Base-by-base conservation (phyloP, 2,113 vertebrate genomes). In the Notothenia coriiceps region DNA sequence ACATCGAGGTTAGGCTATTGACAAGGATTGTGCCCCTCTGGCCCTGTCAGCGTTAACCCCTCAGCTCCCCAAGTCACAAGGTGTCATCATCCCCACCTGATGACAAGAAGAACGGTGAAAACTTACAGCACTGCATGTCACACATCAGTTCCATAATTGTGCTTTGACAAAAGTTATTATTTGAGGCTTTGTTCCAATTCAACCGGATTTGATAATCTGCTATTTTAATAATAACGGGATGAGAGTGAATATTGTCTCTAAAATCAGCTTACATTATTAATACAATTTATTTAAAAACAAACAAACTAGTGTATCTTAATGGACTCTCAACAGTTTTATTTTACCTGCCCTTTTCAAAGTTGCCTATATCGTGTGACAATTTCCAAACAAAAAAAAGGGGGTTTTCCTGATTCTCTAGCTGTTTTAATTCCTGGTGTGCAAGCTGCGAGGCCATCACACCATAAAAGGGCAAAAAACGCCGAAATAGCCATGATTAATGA, bases 1-100 rank as follows among this genome's bases (percentile, higher is more conserved):
- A 90, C 87, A 91, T 86, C 55, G 86, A 88, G 91, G 90, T 90
- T 87, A 86, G 64, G 72, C 64, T 88, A 91, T 91, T 80, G 91
- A 91, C 91, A 90, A 68, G 84, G 63, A 85, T 56, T 71, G 70
- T 56, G 80, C 67, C 85, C 83, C 81, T 59, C 61, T 74, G 80
- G 77, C 72, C 76, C 83, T 86, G 79, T 92, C 89, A 90, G 49
- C 50, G 77, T 74, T 79, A 70, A 60, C 70, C 74, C 87, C 65
- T 77, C 73, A 65, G 77, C 47, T 59, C 67, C 55, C 80, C 65
- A 74, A 80, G 79, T 91, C 84, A 83, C 82, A 71, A 3, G 35
- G 84, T 91, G 89, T 90, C 90, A 85, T 88, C 87, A 79, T 84
- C 78, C 50, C 17, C 82, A 79, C 87, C 71, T 80, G 83, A 89